Evolutionary conservation across 2,888 invertebrate species (phyloP).

Genomic region (Agrochola macilenta): DNA sequence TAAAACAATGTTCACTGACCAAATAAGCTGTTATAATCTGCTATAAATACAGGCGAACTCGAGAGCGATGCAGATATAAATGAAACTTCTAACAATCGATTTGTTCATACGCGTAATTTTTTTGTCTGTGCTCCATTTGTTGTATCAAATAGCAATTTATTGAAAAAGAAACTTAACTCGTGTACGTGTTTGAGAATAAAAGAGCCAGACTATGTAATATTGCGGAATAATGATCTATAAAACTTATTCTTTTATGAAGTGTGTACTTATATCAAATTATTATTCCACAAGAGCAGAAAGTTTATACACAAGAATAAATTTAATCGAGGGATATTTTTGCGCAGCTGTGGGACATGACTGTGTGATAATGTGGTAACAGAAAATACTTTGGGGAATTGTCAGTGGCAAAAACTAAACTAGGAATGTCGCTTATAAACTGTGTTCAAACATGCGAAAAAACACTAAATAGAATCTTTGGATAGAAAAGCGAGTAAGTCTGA

Average conservation of each 20-base stretch:
- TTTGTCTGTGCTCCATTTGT: not conserved
- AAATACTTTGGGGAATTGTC: not conserved
- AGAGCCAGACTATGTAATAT: slow-evolving; percentile 35
- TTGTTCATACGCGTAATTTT: not conserved
- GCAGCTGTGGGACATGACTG: not conserved
- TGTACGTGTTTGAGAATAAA: slow-evolving; percentile 24
- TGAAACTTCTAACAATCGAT: not conserved
- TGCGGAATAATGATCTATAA: slow-evolving; percentile 38
- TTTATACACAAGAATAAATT: not conserved
- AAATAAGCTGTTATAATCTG: slow-evolving; percentile 31
- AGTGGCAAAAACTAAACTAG: not conserved
- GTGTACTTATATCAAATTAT: slow-evolving; percentile 11
- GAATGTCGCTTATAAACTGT: not conserved
- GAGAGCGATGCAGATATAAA: slow-evolving; percentile 2
- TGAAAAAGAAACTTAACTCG: slow-evolving; percentile 7
- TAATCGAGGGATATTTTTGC: not conserved
- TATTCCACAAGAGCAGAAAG: not conserved
- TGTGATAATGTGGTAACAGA: not conserved
- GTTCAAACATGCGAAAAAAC: not conserved
- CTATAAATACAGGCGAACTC: slow-evolving; percentile 20
- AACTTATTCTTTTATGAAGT: slow-evolving; percentile 32
- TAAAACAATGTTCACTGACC: slow-evolving; percentile 15
- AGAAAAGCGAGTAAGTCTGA: no score
- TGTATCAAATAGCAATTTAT: slow-evolving; percentile 31
- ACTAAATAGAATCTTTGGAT: not conserved